phyloP scores from a whole-genome alignment of 2,113 vertebrate species.

The Callorhinus ursinus region DNA sequence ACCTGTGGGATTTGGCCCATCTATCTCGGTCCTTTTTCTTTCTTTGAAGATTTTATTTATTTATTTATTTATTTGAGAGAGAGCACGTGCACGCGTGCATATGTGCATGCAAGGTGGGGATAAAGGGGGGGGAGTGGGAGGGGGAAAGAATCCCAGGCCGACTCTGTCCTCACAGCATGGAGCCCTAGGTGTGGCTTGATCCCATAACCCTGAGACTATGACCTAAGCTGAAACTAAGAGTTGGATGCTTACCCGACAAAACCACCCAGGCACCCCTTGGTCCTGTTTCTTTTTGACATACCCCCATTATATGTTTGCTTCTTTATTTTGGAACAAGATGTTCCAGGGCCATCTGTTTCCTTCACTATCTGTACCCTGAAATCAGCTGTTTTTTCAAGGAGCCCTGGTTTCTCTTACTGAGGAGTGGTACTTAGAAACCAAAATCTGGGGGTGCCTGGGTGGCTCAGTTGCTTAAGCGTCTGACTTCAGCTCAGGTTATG shows the following conservation, averaged over 20 bases:
- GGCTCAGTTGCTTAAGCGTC: neutral
- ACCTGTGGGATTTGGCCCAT: neutral
- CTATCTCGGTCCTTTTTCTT: neutral
- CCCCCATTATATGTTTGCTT: neutral
- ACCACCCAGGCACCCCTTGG: neutral
- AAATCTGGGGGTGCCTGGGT: neutral
- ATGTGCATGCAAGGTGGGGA: neutral
- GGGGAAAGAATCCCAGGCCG: neutral
- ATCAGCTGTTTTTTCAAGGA: neutral
- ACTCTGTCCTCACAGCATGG: neutral
- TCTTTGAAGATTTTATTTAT: neutral
- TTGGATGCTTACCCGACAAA: neutral
- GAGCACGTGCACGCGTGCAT: rapidly evolving
- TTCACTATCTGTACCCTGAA: neutral
- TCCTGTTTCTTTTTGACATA: neutral
- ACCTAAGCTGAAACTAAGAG: neutral
- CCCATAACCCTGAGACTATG: neutral
- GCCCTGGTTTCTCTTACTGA: neutral
- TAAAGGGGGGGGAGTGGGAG: no score
- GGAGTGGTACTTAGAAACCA: neutral
- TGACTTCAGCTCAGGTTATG: neutral
- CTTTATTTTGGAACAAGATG: neutral
- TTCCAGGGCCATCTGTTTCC: neutral
- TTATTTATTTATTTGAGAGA: neutral
- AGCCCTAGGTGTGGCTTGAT: neutral